Evolutionary conservation across 1,140 invertebrate genomes (phyloP), one percentile per base, ranked within the genome.

Genomic region (Drosophila ambigua): DNA sequence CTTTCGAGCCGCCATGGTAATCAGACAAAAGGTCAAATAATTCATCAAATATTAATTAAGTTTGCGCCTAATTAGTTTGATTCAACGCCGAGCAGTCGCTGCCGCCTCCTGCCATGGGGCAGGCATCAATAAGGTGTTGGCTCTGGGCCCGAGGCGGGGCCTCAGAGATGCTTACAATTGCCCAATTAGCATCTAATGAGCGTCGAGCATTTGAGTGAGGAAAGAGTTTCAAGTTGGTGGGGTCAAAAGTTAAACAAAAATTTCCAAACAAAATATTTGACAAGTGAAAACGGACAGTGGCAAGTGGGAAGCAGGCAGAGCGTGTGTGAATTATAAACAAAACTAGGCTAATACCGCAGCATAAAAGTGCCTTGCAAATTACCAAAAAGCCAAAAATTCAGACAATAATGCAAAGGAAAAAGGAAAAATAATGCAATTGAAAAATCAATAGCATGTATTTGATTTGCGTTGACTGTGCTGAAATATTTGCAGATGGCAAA

Each of bases 101-200:
- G 3, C n/a, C 26, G 49, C 26, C 43, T 41, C 41, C 52, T 23
- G 57, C 53, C 64, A 39, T n/a, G 24, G 54, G 59, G 26, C 26
- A 20, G 43, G 87, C 81, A 87, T 87, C 81, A 87, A 78, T 87
- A 87, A 87, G 81, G 82, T 87, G 81, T 87, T 74, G 67, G 58
- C 51, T 51, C 6, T 16, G 24, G 13, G 62, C 82, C 65, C 59
- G 48, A 28, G 65, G 82, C 64, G 11, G 11, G 8, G 44, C 46
- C 51, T 49, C 16, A 5, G 31, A 20, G 31, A 51, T 26, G 72
- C 69, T 28, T 48, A 58, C 78, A 75, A 87, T 81, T 82, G 74
- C 65, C 62, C 79, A 85, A 87, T 85, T 85, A 85, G 59, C 55
- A 74, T 49, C 48, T 81, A 87, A 87, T 87, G 69, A 85, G 68